These are phyloP conservation scores for Apeira syringaria DNA, from an alignment of 2,888 invertebrate species.

Conservation along the genomic window DNA sequence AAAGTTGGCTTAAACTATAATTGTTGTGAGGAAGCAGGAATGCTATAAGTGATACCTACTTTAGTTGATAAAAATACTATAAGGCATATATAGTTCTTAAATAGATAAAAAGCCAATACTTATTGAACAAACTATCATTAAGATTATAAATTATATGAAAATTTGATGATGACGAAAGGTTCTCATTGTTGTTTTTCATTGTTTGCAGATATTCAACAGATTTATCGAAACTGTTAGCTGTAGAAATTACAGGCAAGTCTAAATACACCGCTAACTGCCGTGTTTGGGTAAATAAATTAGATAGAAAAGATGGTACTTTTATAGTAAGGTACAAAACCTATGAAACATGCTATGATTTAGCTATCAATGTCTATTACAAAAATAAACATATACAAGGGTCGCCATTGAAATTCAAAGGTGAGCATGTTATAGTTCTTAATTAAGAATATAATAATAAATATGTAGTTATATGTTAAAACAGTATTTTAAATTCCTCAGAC, in stretches of 20 bases:
- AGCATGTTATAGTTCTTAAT: constrained; percentile 30
- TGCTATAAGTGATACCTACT: too few species aligned
- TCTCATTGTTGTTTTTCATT: too few species aligned
- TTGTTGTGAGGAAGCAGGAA: too few species aligned
- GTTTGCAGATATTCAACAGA: constrained; percentile 79
- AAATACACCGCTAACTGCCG: constrained; percentile 84
- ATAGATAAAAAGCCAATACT: neutral
- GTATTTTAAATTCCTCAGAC: constrained; percentile 65
- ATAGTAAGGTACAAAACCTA: constrained; percentile 92
- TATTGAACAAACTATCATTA: neutral
- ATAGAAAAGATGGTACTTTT: constrained; percentile 92
- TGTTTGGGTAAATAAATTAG: constrained; percentile 89
- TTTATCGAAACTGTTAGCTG: constrained; percentile 72
- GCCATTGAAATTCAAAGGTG: constrained; percentile 86
- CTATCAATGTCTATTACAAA: constrained; percentile 87
- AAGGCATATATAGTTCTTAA: neutral
- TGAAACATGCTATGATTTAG: constrained; percentile 88
- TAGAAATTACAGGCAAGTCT: constrained; percentile 84
- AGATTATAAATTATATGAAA: neutral
- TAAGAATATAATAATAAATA: neutral
- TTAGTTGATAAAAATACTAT: too few species aligned
- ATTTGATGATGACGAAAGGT: neutral
- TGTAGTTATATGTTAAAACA: neutral
- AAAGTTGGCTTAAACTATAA: too few species aligned
- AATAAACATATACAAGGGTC: constrained; percentile 85